phyloP scores from a whole-genome alignment of 2,888 invertebrate genomes.

The Drosophila helvetica region DNA sequence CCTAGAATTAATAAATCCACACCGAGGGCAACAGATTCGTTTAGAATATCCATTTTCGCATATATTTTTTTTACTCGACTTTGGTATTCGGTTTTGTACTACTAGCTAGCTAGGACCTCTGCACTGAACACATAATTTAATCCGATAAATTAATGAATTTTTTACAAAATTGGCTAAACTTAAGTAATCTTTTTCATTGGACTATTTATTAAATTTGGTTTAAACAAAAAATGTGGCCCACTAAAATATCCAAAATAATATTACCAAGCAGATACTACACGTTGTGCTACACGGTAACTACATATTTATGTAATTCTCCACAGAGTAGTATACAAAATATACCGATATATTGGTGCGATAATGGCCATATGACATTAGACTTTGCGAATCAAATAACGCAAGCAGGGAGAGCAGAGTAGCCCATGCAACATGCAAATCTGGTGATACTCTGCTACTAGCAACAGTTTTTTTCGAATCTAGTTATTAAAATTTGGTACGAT shows the following conservation, averaged over 20 bases:
- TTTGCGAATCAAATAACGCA: no score
- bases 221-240: neutral
- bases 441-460: no score
- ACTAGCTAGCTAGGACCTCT: neutral
- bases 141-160: neutral
- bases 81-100: neutral
- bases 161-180: neutral
- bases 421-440: no score
- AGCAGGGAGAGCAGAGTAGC: no score
- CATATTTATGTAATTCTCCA: no score
- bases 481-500: no score
- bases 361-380: no score
- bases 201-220: neutral
- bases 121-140: neutral
- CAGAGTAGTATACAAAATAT: no score
- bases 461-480: no score
- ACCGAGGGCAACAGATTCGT: slow-evolving; percentile 90
- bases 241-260: neutral
- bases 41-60: slow-evolving; percentile 89
- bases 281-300: no score
- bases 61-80: slow-evolving; percentile 4
- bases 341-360: no score
- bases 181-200: neutral
- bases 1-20: slow-evolving; percentile 90
- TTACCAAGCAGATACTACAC: no score